Conservation (phyloP, 2,797 vertebrate species). For the Sebastes baramenuke region DNA sequence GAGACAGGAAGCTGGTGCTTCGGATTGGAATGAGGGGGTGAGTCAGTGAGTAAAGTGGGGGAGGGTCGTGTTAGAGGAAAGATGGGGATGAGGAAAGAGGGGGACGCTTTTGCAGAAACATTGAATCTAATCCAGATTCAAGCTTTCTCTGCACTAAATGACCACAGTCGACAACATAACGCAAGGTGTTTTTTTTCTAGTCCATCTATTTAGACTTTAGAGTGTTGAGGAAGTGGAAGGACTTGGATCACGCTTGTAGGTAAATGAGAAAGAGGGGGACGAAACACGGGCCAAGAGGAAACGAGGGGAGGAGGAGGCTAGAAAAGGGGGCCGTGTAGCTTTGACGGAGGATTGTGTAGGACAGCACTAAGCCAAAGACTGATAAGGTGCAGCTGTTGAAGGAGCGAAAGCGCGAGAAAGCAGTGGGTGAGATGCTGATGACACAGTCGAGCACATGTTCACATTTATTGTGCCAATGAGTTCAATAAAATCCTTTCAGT, state of each 20-base stretch:
- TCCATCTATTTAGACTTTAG: constrained; percentile 2
- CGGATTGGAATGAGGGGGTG: constrained; percentile 70
- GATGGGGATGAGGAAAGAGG: constrained; percentile 41
- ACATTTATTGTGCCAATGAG: constrained; percentile 28
- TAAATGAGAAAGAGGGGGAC: constrained; percentile 50
- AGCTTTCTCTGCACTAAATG: background rate
- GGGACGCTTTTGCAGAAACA: background rate
- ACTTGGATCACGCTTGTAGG: constrained; percentile 38
- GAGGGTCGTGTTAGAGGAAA: constrained; percentile 55
- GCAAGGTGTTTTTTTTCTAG: background rate
- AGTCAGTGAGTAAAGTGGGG: constrained; percentile 55
- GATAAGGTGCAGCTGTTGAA: constrained; percentile 82
- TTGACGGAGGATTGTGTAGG: constrained; percentile 63
- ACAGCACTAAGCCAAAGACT: constrained; percentile 63
- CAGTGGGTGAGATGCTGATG: constrained; percentile 23
- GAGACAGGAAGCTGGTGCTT: constrained; percentile 70
- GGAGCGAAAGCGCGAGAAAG: constrained; percentile 12
- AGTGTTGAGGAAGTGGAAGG: constrained; percentile 15
- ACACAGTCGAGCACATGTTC: constrained; percentile 43
- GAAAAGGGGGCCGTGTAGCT: constrained; percentile 44
- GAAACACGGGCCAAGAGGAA: constrained; percentile 64
- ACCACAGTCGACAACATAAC: background rate
- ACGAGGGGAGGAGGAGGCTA: constrained; percentile 52
- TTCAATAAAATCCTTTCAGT: constrained; percentile 42
- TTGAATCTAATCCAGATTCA: background rate